A percentile compares a stretch with the other conserved stretches of the same genome.
Conservation (phyloP, 2,797 vertebrate species). For the Phrynocephalus guinanensis region DNA sequence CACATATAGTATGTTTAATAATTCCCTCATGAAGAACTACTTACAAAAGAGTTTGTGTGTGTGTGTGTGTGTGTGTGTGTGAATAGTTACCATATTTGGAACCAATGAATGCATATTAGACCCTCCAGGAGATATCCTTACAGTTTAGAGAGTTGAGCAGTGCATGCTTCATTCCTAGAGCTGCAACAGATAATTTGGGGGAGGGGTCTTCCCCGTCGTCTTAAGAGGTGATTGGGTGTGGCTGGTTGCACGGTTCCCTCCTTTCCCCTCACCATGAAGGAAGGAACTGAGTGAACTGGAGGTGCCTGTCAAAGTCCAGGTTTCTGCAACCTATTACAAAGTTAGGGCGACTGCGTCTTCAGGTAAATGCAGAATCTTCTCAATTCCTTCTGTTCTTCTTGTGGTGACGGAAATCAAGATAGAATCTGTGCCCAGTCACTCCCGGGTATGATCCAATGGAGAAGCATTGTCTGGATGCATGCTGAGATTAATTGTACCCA, state of each 20-base stretch:
- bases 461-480: not conserved
- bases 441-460: not conserved
- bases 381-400: not conserved
- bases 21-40: not conserved
- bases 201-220: not conserved
- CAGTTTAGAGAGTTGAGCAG: not conserved
- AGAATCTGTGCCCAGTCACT: not conserved
- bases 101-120: not conserved
- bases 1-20: not conserved
- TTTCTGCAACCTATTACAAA: not conserved
- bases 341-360: not conserved
- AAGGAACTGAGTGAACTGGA: not conserved
- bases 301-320: not conserved
- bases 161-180: not conserved
- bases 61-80: no score
- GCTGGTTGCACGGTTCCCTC: not conserved
- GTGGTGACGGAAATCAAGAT: not conserved
- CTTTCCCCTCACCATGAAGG: not conserved
- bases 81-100: not conserved
- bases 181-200: not conserved
- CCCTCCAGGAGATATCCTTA: not conserved
- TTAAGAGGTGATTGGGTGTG: not conserved
- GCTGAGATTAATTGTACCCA: not conserved
- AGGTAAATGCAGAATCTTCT: not conserved
- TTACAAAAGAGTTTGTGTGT: not conserved